Conservation (phyloP, 37 sponge, comb jelly and placozoan genomes). For the Chondrilla cf. caribensis region DNA sequence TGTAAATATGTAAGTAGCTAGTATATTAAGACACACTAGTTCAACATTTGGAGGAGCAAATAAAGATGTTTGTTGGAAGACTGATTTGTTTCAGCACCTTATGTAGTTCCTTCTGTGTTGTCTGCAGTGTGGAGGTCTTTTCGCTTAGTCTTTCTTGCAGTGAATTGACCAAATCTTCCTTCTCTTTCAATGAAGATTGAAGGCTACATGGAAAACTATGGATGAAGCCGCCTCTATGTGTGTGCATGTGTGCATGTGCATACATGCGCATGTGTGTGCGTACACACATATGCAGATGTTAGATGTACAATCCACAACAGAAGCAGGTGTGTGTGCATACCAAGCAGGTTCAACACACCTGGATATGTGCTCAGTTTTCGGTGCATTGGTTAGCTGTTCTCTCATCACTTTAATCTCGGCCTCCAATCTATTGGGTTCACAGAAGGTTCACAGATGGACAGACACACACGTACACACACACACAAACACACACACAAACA, state of each 20-base stretch:
- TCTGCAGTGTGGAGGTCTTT: background rate
- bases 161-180: background rate
- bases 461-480: too few relatives aligned
- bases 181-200: background rate
- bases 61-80: too few relatives aligned
- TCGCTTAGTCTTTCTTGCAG: background rate
- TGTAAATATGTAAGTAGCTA: too few relatives aligned
- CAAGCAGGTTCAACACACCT: slow-evolving; percentile 14
- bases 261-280: background rate
- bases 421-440: slow-evolving; percentile 30
- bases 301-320: too few relatives aligned
- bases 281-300: background rate
- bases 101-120: background rate
- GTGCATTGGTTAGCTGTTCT: slow-evolving; percentile 37
- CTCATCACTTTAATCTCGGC: slow-evolving; percentile 27
- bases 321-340: too few relatives aligned
- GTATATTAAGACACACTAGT: too few relatives aligned
- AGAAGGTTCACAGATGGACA: background rate
- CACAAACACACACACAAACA: too few relatives aligned
- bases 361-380: slow-evolving; percentile 55
- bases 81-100: background rate
- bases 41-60: too few relatives aligned
- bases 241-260: background rate
- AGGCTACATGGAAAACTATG: background rate
- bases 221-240: background rate